Conservation (phyloP, 2,888 invertebrate species). For the Aspidiotus destructor region DNA sequence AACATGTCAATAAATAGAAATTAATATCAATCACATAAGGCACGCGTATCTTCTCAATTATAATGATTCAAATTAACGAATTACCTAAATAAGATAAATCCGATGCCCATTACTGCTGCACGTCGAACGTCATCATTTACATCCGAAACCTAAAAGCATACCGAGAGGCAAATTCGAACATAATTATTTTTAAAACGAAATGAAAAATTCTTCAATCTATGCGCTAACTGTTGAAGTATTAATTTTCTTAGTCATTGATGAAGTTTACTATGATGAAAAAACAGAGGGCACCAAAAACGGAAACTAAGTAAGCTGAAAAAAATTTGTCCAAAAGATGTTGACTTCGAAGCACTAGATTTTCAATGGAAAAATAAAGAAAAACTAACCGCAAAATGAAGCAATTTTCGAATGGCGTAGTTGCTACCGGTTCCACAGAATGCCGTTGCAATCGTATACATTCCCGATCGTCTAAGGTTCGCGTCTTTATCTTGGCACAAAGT, state of each 20-base stretch:
- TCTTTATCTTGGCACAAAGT: slow-evolving; percentile 87
- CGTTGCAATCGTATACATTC: slow-evolving; percentile 96
- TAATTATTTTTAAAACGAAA: slow-evolving; percentile 3
- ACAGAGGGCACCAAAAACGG: not conserved
- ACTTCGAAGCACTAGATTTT: not conserved
- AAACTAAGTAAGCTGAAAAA: not conserved
- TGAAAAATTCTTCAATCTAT: not conserved
- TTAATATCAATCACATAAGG: not conserved
- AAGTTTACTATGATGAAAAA: not conserved
- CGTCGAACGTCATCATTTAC: slow-evolving; percentile 98
- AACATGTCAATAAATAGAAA: not conserved
- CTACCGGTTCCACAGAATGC: slow-evolving; percentile 97
- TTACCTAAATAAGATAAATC: slow-evolving; percentile 73
- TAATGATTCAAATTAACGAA: too few relatives aligned
- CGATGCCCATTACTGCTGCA: slow-evolving; percentile 96
- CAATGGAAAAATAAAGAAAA: not conserved
- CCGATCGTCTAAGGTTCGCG: slow-evolving; percentile 86
- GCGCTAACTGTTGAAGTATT: too few relatives aligned
- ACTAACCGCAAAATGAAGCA: slow-evolving; percentile 84
- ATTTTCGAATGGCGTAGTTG: slow-evolving; percentile 86
- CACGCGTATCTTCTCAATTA: too few relatives aligned
- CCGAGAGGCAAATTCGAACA: not conserved
- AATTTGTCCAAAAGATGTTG: too few relatives aligned
- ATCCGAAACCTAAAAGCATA: slow-evolving; percentile 57
- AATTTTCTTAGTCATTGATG: too few relatives aligned